A percentile compares a stretch with the other conserved stretches of the same genome.
These are phyloP conservation scores for Tiaroga cobitis DNA, from an alignment of 2,797 vertebrate genomes.

Conservation along the genomic window DNA sequence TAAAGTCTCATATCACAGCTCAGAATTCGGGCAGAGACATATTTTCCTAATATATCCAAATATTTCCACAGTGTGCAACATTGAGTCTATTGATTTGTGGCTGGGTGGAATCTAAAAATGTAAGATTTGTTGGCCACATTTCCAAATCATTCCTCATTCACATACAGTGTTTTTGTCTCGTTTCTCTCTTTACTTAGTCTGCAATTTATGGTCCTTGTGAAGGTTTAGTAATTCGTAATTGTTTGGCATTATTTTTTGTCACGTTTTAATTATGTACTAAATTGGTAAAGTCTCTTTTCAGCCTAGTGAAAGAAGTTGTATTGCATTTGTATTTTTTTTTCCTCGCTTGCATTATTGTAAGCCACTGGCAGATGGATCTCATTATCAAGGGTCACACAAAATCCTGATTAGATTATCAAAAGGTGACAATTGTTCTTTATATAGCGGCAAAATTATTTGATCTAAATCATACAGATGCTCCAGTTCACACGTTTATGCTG, in stretches of 20 bases:
- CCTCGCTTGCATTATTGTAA: slow-evolving; percentile 41
- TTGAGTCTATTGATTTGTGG: slow-evolving; percentile 16
- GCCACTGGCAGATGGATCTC: slow-evolving; percentile 74
- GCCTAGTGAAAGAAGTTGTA: neutral
- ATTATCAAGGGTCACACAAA: slow-evolving; percentile 74
- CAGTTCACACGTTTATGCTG: slow-evolving; percentile 58
- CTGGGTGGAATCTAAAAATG: slow-evolving; percentile 21
- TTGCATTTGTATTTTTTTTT: slow-evolving; percentile 14
- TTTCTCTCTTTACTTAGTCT: neutral
- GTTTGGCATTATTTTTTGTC: slow-evolving; percentile 1
- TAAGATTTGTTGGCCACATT: slow-evolving; percentile 12
- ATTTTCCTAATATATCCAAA: slow-evolving; percentile 52
- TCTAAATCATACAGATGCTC: slow-evolving; percentile 58
- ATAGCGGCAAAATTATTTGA: slow-evolving; percentile 59
- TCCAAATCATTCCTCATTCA: slow-evolving; percentile 5
- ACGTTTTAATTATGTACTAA: neutral
- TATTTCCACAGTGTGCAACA: slow-evolving; percentile 48
- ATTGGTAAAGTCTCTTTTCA: slow-evolving; percentile 27
- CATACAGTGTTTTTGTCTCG: neutral
- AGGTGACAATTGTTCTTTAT: slow-evolving; percentile 62
- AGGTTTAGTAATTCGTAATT: slow-evolving; percentile 6
- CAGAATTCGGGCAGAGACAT: slow-evolving; percentile 43
- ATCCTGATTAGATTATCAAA: slow-evolving; percentile 60
- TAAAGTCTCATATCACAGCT: slow-evolving; percentile 51
- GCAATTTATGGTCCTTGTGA: slow-evolving; percentile 3